Evolutionary conservation across 2,888 invertebrate genomes (phyloP).

Genomic region (Aporophyla lueneburgensis): DNA sequence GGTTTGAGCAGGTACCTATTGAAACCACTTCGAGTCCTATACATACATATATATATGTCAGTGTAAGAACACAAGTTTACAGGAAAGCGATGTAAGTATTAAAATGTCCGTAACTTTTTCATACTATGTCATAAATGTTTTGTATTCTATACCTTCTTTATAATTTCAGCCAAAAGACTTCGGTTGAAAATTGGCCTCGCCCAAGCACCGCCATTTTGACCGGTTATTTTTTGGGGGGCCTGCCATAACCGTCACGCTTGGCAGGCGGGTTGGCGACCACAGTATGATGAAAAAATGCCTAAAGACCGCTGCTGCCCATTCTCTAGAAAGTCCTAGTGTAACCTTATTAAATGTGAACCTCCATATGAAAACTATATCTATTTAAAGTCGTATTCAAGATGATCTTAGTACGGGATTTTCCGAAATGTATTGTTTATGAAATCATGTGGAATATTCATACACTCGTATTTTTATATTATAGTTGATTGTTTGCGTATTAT

Average conservation of each 20-base stretch:
- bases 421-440: neutral
- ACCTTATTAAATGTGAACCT: too few species aligned
- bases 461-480: neutral
- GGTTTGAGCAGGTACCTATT: neutral
- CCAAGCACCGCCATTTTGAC: too few species aligned
- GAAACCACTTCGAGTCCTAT: neutral
- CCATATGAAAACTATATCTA: neutral
- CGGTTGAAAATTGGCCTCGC: too few species aligned
- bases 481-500: slow-evolving; percentile 12
- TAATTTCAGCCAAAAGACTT: too few species aligned
- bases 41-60: neutral
- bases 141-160: neutral
- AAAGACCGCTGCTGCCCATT: too few species aligned
- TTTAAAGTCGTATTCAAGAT: neutral
- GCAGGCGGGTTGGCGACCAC: too few species aligned
- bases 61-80: neutral
- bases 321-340: too few species aligned
- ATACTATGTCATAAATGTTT: neutral
- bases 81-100: neutral
- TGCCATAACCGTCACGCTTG: too few species aligned
- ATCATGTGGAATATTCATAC: neutral
- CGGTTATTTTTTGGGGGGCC: too few species aligned
- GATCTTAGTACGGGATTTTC: neutral
- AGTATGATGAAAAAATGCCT: too few species aligned
- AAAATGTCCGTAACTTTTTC: neutral